Base-by-base conservation (phyloP, 2,888 invertebrate genomes). In the Watsonalla cultraria region DNA sequence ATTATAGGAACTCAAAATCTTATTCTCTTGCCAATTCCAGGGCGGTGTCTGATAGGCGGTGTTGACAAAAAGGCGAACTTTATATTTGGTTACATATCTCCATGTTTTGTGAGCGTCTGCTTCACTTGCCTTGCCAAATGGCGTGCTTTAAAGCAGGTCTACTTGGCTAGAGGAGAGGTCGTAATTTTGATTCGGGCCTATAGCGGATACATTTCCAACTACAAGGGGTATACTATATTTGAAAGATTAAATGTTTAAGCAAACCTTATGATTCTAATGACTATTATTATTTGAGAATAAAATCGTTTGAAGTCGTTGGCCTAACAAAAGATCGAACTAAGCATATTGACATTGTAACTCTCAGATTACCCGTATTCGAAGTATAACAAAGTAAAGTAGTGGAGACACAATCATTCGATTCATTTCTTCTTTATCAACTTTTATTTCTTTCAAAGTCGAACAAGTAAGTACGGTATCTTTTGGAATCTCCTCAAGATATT, bases 111-210 rank as follows among this genome's bases (percentile, higher is more conserved):
- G 67, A 64, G 68, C 69, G 71, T 68, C 70, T 68, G 70, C 60
- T 61, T 61, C 64, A 70, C 72, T 81, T 88, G 89, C 88, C 72
- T 81, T 88, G 89, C 88, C 88, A 87, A 89, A 87, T 87, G 76
- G 82, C 72, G 70, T 80, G 72, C 77, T 80, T 84, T 84, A 85
- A 84, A 84, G 84, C 82, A 72, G 76, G 72, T 69, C 66, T 68
- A 74, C 73, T 76, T 81, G 80, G 76, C 77, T 64, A 68, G 59
- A 83, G 82, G 79, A 80, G 80, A 62, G 61, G 55, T 56, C 60
- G 60, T 54, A 58, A 60, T 57, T 59, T 65, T 66, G 62, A 70
- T 72, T 65, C 69, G 59, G 64, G 68, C 61, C 61, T 72, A 68
- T 67, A 67, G 64, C 69, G 76, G 79, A 82, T 76, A 77, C 70